Evolutionary conservation across 2,888 invertebrate species (phyloP).

Genomic region (Folsomia candida): DNA sequence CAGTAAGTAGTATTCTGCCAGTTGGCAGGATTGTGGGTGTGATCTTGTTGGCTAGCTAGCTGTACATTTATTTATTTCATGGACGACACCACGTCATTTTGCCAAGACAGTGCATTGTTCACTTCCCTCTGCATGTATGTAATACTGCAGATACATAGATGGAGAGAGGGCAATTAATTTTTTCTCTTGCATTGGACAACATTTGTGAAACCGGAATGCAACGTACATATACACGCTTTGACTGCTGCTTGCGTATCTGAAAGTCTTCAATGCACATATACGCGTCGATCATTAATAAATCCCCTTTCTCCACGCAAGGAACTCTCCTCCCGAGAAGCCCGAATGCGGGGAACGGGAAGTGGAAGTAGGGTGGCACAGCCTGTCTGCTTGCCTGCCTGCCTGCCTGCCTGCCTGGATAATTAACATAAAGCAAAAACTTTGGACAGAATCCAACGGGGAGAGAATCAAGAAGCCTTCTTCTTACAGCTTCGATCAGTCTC

Average conservation of each 20-base stretch:
- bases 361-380: neutral
- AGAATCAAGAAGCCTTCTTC: too few relatives aligned
- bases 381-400: neutral
- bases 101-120: neutral
- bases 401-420: neutral
- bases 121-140: too few relatives aligned
- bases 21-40: neutral
- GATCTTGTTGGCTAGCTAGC: neutral
- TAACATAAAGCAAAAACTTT: neutral
- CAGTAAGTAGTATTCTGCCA: neutral
- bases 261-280: neutral
- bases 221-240: neutral
- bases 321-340: neutral
- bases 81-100: neutral
- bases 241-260: neutral
- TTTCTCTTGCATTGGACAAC: neutral
- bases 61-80: neutral
- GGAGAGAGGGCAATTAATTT: neutral
- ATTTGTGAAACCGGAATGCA: neutral
- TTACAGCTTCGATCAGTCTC: neutral
- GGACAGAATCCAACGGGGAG: too few relatives aligned
- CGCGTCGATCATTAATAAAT: conserved; percentile 1
- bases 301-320: neutral
- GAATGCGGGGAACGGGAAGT: neutral
- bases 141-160: neutral